Base-by-base conservation (phyloP, 2,888 invertebrate genomes). In the Drosophila multiciliata region DNA sequence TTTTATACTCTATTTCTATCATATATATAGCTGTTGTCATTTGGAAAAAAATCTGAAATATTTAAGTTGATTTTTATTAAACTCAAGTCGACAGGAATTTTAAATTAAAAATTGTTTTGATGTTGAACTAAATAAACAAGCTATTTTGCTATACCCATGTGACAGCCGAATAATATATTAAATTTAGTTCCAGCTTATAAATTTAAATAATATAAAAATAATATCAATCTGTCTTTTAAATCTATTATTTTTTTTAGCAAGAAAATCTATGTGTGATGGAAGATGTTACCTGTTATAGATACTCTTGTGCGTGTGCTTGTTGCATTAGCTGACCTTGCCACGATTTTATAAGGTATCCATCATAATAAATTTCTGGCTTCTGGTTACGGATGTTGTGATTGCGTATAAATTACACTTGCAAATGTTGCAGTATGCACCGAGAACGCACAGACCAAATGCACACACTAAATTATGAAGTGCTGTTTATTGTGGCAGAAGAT, bases 271-370 rank as follows among this genome's bases (percentile, higher is more conserved):
- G 4, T 5, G 12, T 15, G 15, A 2, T 29, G 17, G 9, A n/a
- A n/a, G 7, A n/a, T 29, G 11, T 32, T 40, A 5, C 2, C 3
- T 5, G 6, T 1, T 9, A 1, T 40, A 23, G 12, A 38, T 48
- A 60, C 66, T 69, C 29, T 69, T 23, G 23, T 23, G 68, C 45
- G 32, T 26, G 9, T 15, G 11, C 11, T 29, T 53, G 36, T 29
- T 35, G 15, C 50, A 20, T 42, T 23, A 35, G 26, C 45, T 57
- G 38, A 50, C 33, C 50, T 45, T 1, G 33, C 35, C 7, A 23
- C 40, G 1, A 17, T 20, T 33, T 42, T 65, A 50, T 71, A 63
- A 65, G 62, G 62, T 82, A 82, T 82, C 82, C 82, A 77, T 82
- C 60, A 66, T 62, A 66, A 68, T 69, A 68, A 74, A 76, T 63